phyloP scores from a whole-genome alignment of 2,888 invertebrate species.

The Cerastis rubricosa region DNA sequence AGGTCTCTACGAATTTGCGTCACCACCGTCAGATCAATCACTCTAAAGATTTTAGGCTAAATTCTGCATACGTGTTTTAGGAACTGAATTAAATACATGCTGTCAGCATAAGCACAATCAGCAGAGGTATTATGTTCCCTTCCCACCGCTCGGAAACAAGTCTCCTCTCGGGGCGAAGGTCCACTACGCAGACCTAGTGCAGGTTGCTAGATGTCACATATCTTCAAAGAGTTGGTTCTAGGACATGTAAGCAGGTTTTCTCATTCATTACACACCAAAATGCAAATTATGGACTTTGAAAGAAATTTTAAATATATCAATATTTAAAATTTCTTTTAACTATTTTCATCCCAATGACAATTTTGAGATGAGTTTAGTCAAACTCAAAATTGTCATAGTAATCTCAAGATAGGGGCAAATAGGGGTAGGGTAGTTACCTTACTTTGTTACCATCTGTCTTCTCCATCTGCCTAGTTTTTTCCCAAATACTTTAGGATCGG shows the following conservation, averaged over 20 bases:
- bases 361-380: not conserved
- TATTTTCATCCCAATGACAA: not conserved
- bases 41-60: not conserved
- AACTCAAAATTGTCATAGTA: too few species aligned
- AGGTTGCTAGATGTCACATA: not conserved
- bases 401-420: too few species aligned
- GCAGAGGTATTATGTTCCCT: not conserved
- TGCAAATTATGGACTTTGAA: not conserved
- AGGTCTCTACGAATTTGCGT: not conserved
- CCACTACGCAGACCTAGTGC: not conserved
- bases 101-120: not conserved
- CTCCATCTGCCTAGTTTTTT: not conserved
- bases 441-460: not conserved
- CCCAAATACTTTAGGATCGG: not conserved
- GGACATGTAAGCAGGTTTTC: not conserved
- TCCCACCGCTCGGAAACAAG: not conserved
- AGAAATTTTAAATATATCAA: too few species aligned
- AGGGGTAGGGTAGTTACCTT: too few species aligned
- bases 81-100: not conserved
- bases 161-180: not conserved
- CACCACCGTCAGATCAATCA: accelerated
- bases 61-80: not conserved
- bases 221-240: not conserved
- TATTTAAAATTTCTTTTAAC: not conserved
- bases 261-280: not conserved